Conservation (phyloP, 2,113 vertebrate species). For the Psettodes erumei region DNA sequence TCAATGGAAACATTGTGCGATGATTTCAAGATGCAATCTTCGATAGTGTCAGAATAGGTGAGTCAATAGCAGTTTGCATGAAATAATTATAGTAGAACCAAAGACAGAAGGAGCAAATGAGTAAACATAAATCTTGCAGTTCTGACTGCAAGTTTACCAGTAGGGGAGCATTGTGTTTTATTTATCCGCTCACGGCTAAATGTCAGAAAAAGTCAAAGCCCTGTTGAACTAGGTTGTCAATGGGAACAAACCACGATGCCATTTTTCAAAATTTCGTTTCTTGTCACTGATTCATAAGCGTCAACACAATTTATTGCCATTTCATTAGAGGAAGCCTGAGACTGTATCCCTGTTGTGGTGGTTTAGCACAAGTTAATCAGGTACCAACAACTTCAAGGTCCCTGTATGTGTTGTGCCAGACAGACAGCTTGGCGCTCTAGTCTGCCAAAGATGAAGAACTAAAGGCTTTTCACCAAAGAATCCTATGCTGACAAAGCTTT, state of each 20-base stretch:
- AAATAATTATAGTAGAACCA: conserved; percentile 36
- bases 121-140: conserved; percentile 43
- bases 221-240: conserved; percentile 15
- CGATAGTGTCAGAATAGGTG: conserved; percentile 44
- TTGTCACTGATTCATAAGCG: conserved; percentile 30
- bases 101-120: conserved; percentile 11
- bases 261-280: neutral
- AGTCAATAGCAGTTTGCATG: conserved; percentile 32
- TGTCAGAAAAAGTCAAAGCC: conserved; percentile 9
- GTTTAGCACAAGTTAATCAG: conserved; percentile 17
- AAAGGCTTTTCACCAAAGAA: conserved; percentile 38
- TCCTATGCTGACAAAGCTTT: conserved; percentile 56
- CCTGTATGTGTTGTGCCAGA: conserved; percentile 11
- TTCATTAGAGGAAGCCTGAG: conserved; percentile 14
- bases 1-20: conserved; percentile 58
- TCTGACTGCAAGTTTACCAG: neutral
- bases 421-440: conserved; percentile 31
- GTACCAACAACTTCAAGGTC: neutral
- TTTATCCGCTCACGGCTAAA: conserved; percentile 7
- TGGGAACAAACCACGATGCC: conserved; percentile 9
- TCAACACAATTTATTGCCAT: conserved; percentile 15
- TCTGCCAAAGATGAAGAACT: conserved; percentile 14
- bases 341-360: conserved; percentile 8
- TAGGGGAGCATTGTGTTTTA: conserved; percentile 7
- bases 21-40: conserved; percentile 47